phyloP scores from a whole-genome alignment of 2,888 invertebrate genomes.

The Nomada fucata region DNA sequence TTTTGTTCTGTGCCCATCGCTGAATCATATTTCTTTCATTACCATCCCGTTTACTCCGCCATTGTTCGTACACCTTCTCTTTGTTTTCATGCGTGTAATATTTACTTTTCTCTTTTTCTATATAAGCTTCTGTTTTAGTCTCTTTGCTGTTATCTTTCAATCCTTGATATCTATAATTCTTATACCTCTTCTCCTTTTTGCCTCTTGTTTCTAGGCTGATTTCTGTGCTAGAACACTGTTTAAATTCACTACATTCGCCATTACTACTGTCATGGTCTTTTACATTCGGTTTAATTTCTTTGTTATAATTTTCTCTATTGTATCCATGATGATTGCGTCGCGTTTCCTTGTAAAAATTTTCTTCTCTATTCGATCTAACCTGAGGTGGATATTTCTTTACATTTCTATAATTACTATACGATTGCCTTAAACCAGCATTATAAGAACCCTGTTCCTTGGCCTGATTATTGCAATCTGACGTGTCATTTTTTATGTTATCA shows the following conservation, averaged over 20 bases:
- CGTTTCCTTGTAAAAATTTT: slow-evolving; percentile 67
- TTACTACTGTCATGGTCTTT: not conserved
- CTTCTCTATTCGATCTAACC: slow-evolving; percentile 58
- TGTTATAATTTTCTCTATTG: slow-evolving; percentile 57
- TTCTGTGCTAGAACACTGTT: slow-evolving; percentile 48
- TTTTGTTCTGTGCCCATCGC: slow-evolving; percentile 71
- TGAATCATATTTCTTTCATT: slow-evolving; percentile 56
- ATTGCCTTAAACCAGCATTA: slow-evolving; percentile 52
- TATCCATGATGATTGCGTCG: slow-evolving; percentile 73
- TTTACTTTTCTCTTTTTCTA: slow-evolving; percentile 68
- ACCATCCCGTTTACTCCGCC: slow-evolving; percentile 73
- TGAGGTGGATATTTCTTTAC: slow-evolving; percentile 56
- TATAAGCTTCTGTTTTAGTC: slow-evolving; percentile 64
- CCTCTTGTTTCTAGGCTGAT: slow-evolving; percentile 62
- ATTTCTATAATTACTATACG: slow-evolving; percentile 46
- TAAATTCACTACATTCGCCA: slow-evolving; percentile 47
- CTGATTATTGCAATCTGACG: slow-evolving; percentile 31
- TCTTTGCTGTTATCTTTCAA: slow-evolving; percentile 60
- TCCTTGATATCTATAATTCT: slow-evolving; percentile 70
- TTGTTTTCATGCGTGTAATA: slow-evolving; percentile 58
- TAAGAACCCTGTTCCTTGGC: slow-evolving; percentile 45
- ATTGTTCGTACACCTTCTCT: slow-evolving; percentile 73
- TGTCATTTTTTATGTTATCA: slow-evolving; percentile 12
- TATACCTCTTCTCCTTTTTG: slow-evolving; percentile 68
- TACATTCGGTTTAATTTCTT: slow-evolving; percentile 45